phyloP scores from a whole-genome alignment of 2,113 vertebrate genomes.

The Corythaeola cristata region DNA sequence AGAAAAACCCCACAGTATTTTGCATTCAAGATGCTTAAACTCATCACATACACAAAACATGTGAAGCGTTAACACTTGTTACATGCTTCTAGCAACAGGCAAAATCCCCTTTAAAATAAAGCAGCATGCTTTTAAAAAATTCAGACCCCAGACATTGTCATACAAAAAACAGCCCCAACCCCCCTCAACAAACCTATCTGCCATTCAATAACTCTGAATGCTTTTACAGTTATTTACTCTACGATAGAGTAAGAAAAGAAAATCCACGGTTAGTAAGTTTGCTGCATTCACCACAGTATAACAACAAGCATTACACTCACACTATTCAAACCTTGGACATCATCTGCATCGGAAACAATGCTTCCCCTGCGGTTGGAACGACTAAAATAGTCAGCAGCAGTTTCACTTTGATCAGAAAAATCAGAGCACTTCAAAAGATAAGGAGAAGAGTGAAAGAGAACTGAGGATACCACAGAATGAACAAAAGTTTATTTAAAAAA shows the following conservation, averaged over 20 bases:
- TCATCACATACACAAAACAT: not conserved
- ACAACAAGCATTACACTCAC: constrained; percentile 82
- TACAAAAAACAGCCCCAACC: fast-evolving
- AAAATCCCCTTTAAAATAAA: not conserved
- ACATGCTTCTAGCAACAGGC: not conserved
- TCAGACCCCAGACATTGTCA: not conserved
- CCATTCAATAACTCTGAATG: not conserved
- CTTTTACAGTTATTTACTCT: not conserved
- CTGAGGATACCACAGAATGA: not conserved
- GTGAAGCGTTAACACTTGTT: not conserved
- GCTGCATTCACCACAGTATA: not conserved
- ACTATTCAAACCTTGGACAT: constrained; percentile 82
- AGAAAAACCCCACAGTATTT: not conserved
- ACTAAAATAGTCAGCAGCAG: constrained; percentile 94
- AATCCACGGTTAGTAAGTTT: not conserved
- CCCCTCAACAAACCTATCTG: not conserved
- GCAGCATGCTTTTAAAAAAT: not conserved
- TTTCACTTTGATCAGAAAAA: constrained; percentile 88
- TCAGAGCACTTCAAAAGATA: constrained; percentile 79
- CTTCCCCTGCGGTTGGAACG: constrained; percentile 91
- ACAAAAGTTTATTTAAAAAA: not conserved
- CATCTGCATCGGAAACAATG: constrained; percentile 89
- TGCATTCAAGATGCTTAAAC: not conserved
- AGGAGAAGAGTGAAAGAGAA: constrained; percentile 34
- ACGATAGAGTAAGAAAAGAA: not conserved